Evolutionary conservation across 2,113 vertebrate species (phyloP).

Genomic region (Heptranchias perlo): DNA sequence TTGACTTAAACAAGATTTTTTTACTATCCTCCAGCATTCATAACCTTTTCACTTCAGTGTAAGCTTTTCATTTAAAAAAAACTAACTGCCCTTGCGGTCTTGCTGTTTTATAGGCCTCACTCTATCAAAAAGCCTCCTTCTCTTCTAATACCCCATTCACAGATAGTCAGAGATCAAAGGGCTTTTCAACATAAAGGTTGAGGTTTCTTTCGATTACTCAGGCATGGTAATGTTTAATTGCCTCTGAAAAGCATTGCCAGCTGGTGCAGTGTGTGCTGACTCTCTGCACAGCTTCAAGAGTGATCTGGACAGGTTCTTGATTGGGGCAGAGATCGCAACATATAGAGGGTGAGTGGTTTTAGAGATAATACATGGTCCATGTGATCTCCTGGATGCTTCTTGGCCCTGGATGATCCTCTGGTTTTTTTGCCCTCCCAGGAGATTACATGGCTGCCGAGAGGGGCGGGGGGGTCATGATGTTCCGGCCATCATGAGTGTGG

Average conservation of each 20-base stretch:
- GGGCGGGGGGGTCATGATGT: not conserved
- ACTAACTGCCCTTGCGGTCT: not conserved
- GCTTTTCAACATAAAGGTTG: not conserved
- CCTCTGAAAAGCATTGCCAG: not conserved
- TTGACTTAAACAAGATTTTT: not conserved
- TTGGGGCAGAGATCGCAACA: no score
- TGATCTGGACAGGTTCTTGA: no score
- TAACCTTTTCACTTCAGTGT: not conserved
- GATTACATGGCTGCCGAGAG: not conserved
- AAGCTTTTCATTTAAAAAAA: no score
- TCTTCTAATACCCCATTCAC: not conserved
- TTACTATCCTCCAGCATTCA: not conserved
- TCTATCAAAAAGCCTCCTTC: not conserved
- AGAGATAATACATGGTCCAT: no score
- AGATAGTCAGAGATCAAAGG: not conserved
- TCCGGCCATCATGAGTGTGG: not conserved
- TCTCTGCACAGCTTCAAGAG: not conserved
- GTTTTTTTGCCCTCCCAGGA: not conserved
- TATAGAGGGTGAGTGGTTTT: no score
- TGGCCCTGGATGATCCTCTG: not conserved
- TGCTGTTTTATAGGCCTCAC: no score
- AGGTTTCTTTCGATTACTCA: not conserved
- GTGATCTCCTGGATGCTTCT: no score
- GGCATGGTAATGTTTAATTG: not conserved
- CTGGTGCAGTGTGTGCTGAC: not conserved